Evolutionary conservation across 1,140 invertebrate species (phyloP).

Genomic region (Anoplolepis gracilipes): DNA sequence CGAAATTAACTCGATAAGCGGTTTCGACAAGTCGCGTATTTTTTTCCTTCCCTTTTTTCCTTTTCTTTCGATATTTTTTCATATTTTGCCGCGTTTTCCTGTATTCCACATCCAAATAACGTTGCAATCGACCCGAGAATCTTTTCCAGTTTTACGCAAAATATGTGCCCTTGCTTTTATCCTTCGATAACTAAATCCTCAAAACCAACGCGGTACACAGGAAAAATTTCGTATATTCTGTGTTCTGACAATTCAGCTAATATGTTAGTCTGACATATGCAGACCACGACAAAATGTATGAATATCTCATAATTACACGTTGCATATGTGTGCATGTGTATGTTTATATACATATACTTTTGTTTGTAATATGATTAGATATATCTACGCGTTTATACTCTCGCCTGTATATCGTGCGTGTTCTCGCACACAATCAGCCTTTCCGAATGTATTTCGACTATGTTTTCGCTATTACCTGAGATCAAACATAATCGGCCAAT

Average conservation of each 20-base stretch:
- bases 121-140: slow-evolving; percentile 59
- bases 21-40: slow-evolving; percentile 4
- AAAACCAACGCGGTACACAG: slow-evolving; percentile 48
- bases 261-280: slow-evolving; percentile 41
- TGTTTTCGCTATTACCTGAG: slow-evolving; percentile 47
- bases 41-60: not conserved
- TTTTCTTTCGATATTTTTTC: not conserved
- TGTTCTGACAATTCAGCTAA: slow-evolving; percentile 31
- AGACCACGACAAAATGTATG: slow-evolving; percentile 51
- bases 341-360: slow-evolving; percentile 57
- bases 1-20: slow-evolving; percentile 41
- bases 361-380: slow-evolving; percentile 52
- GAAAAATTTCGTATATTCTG: slow-evolving; percentile 46
- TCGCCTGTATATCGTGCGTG: slow-evolving; percentile 20
- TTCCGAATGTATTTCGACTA: slow-evolving; percentile 41
- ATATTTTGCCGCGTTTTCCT: not conserved
- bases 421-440: slow-evolving; percentile 36
- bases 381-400: slow-evolving; percentile 41
- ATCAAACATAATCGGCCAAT: slow-evolving; percentile 47
- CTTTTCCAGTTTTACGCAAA: slow-evolving; percentile 22
- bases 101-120: not conserved
- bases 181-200: slow-evolving; percentile 34
- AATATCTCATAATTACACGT: slow-evolving; percentile 60
- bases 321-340: slow-evolving; percentile 51
- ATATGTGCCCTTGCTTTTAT: slow-evolving; percentile 13